phyloP scores from a whole-genome alignment of 2,797 vertebrate genomes.

The Setipinna tenuifilis region DNA sequence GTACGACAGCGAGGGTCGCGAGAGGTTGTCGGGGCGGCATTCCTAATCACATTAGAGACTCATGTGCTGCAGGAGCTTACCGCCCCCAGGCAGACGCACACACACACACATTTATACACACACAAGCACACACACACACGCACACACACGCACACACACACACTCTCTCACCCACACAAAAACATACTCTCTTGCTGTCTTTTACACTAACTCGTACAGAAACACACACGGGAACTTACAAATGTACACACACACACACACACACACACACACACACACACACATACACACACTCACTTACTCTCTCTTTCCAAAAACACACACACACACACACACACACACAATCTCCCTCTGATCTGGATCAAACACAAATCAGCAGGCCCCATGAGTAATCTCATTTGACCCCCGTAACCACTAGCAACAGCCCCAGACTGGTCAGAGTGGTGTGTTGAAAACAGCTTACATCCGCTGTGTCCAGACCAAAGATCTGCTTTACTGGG shows the following conservation, averaged over 20 bases:
- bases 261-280: background rate
- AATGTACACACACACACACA: background rate
- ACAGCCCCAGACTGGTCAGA: background rate
- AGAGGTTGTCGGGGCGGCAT: background rate
- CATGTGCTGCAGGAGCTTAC: conserved; percentile 1
- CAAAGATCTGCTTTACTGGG: background rate
- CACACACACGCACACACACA: conserved; percentile 19
- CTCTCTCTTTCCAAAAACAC: too few species aligned
- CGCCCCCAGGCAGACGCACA: background rate
- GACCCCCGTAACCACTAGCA: background rate
- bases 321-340: conserved; percentile 5
- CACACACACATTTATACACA: background rate
- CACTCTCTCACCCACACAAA: background rate
- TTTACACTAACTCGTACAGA: too few species aligned
- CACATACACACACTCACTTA: background rate
- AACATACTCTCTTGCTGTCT: too few species aligned
- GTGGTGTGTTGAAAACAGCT: background rate
- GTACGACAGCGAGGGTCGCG: background rate
- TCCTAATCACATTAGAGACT: conserved; percentile 18
- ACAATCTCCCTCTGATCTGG: background rate
- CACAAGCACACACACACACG: conserved; percentile 11
- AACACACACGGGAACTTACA: too few species aligned
- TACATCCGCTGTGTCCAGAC: background rate
- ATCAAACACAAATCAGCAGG: conserved; percentile 12
- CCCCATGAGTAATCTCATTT: conserved; percentile 16